phyloP scores from a whole-genome alignment of 1,140 invertebrate genomes.

The Bathynomus jamesi region DNA sequence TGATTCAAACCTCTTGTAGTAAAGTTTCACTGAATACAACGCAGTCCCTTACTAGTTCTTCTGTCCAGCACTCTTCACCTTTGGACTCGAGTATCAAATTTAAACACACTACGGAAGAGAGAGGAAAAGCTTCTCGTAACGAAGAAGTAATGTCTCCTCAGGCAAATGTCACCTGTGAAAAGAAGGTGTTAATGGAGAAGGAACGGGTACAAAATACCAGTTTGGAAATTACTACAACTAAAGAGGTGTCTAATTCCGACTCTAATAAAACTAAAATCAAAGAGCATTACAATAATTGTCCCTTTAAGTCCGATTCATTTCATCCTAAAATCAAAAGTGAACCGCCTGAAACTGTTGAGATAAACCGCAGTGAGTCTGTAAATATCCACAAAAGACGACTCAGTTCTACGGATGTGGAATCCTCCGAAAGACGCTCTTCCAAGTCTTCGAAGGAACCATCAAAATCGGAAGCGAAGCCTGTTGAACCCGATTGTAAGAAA shows the following conservation, averaged over 20 bases:
- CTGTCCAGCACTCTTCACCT: neutral
- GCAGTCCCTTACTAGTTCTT: neutral
- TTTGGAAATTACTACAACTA: neutral
- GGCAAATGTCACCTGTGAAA: neutral
- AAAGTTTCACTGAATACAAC: conserved; percentile 32
- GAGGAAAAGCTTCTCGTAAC: too few relatives aligned
- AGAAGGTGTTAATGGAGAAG: neutral
- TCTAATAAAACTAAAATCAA: neutral
- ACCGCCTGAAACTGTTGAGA: neutral
- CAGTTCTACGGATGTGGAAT: neutral
- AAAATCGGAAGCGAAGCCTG: neutral
- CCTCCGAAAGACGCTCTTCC: neutral
- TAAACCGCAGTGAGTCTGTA: neutral
- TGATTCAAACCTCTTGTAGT: conserved; percentile 28
- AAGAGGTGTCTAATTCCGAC: neutral
- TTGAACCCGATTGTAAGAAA: neutral
- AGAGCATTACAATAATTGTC: neutral
- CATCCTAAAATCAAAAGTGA: neutral
- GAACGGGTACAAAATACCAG: neutral
- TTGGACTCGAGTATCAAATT: neutral
- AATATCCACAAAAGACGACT: neutral
- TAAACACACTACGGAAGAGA: too few relatives aligned
- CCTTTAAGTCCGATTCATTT: neutral
- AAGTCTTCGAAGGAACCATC: neutral
- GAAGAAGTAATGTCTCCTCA: neutral